A percentile compares a stretch with the other conserved stretches of the same genome.
phyloP scores from a whole-genome alignment of 2,888 invertebrate species.

The Cephus pulcher region DNA sequence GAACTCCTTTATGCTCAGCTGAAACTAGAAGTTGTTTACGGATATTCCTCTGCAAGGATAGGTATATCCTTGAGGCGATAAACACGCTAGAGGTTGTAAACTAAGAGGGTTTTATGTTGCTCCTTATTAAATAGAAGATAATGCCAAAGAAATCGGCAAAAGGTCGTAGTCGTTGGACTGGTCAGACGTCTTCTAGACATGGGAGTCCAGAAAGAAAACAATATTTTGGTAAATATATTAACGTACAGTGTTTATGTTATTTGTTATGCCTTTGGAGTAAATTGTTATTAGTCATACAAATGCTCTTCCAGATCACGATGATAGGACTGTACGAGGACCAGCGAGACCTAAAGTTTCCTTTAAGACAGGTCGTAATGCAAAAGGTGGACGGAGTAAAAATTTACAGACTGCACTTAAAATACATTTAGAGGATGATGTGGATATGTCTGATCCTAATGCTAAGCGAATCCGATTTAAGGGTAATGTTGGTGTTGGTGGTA shows the following conservation, averaged over 20 bases:
- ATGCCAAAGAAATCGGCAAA: not conserved
- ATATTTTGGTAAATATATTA: not conserved
- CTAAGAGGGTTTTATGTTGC: not conserved
- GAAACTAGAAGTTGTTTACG: not conserved
- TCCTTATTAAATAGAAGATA: not conserved
- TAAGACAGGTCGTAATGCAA: not conserved
- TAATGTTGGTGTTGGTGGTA: conserved; percentile 2
- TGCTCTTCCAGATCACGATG: not conserved
- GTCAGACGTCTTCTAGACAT: not conserved
- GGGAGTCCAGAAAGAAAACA: not conserved
- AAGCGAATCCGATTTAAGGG: conserved; percentile 5
- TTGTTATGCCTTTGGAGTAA: not conserved
- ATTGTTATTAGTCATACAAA: not conserved
- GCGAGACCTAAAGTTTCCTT: not conserved
- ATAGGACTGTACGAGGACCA: not conserved
- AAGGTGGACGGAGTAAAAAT: not conserved
- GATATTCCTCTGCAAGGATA: not conserved
- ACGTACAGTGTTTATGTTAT: not conserved
- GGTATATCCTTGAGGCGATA: not conserved
- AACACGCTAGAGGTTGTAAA: not conserved
- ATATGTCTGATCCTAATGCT: conserved; percentile 12
- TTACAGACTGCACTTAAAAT: conserved; percentile 5
- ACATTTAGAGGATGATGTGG: conserved; percentile 20
- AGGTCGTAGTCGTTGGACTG: not conserved
- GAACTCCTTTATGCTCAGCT: not conserved